Base-by-base conservation (phyloP, 2,797 vertebrate species). In the Australoheros facetus region DNA sequence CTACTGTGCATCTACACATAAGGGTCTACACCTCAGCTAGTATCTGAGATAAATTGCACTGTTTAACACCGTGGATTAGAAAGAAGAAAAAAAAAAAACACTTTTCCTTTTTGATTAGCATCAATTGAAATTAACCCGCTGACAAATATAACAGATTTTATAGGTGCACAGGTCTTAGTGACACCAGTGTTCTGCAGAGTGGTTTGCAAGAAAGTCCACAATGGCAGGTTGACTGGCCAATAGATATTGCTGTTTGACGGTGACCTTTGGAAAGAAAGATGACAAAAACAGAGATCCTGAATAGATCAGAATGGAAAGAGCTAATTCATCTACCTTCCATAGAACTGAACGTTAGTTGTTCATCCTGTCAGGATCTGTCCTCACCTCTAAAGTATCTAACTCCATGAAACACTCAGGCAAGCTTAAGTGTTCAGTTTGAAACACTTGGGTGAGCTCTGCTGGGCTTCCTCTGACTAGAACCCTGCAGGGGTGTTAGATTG, bases 381-480 rank as follows among this genome's bases (percentile, higher is more conserved):
- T 62, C 58, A 57, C 30, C 21, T 17, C 53, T 8, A 28, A 55
- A 37, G 56, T 26, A 23, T 60, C 69, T 4, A 37, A 26, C 56
- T 23, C 32, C 14, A 21, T 12, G 11, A 66, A 83, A 56, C 42
- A 37, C 26, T 70, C 53, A 5, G 39, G 75, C 81, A 62, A 54
- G 17, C 55, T 37, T 16, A 54, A 66, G 62, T 19, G 48, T 56
- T 80, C 59, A 59, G 70, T 37, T 55, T 32, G 32, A 83, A 78
- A 78, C 62, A 77, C 56, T 78, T 66, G 9, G 48, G 37, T 64
- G 66, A 53, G 23, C 57, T 76, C 77, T 60, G 78, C 71, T 72
- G 45, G 21, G 39, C 62, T 64, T 42, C 56, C 60, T 66, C 64
- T 57, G 79, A 82, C 77, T 42, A 56, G 78, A 82, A 53, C 39